Evolutionary conservation across 2,888 invertebrate species (phyloP).

Genomic region (Meliscaeva auricollis): DNA sequence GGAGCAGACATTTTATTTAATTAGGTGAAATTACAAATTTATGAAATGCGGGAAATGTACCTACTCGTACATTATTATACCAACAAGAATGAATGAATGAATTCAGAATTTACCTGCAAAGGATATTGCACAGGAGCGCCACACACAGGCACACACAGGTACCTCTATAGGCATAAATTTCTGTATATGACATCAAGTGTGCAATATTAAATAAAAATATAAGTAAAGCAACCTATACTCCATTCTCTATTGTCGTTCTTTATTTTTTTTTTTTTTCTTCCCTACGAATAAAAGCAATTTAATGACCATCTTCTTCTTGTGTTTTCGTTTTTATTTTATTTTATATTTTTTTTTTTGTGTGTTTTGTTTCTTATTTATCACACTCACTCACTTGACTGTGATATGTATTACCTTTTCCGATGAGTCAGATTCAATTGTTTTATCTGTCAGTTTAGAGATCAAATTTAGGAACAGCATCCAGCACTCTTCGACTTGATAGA

Average conservation of each 20-base stretch:
- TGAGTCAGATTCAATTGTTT: slow-evolving; percentile 67
- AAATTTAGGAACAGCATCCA: slow-evolving; percentile 28
- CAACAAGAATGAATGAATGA: not conserved
- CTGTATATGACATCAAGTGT: slow-evolving; percentile 33
- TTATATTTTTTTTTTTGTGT: not conserved
- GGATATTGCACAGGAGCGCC: slow-evolving; percentile 39
- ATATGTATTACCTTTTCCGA: slow-evolving; percentile 58
- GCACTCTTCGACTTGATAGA: not conserved
- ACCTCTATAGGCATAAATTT: not conserved
- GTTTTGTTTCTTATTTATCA: slow-evolving; percentile 22
- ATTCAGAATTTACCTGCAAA: slow-evolving; percentile 58
- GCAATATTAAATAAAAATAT: slow-evolving; percentile 33
- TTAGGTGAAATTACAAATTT: slow-evolving; percentile 65
- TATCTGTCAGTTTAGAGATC: slow-evolving; percentile 65
- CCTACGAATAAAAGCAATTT: slow-evolving; percentile 34
- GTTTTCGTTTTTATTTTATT: no score
- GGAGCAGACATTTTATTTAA: slow-evolving; percentile 68
- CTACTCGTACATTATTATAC: not conserved
- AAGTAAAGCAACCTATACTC: not conserved
- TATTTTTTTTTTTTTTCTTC: not conserved
- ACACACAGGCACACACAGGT: not conserved
- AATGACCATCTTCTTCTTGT: slow-evolving; percentile 26
- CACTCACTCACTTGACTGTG: slow-evolving; percentile 59
- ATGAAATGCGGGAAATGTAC: slow-evolving; percentile 60
- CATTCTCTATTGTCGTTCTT: not conserved